Evolutionary conservation across 2,113 vertebrate species (phyloP).

Genomic region (Oophaga pumilio): DNA sequence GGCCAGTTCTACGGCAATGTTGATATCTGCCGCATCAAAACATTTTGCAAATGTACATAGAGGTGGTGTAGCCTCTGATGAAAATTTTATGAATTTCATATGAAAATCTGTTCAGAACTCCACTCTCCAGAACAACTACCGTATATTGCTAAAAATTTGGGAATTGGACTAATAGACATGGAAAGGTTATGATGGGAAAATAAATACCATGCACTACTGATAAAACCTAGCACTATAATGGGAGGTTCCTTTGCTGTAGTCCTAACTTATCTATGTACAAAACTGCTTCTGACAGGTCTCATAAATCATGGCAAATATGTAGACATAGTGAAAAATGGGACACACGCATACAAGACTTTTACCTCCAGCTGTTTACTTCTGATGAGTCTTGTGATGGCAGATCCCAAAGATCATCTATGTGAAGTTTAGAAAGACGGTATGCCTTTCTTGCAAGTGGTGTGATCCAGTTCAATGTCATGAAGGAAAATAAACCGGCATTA

Average conservation of each 20-base stretch:
- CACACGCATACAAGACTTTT: conserved; percentile 54
- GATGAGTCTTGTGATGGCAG: conserved; percentile 79
- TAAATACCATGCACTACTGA: background rate
- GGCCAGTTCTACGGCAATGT: too few relatives aligned
- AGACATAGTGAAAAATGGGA: background rate
- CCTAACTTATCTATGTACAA: background rate
- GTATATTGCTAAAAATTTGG: background rate
- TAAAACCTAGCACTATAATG: background rate
- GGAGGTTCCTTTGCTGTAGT: background rate
- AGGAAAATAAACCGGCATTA: conserved; percentile 81
- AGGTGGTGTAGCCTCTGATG: too few relatives aligned
- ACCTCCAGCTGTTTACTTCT: conserved; percentile 77
- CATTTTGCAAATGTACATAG: too few relatives aligned
- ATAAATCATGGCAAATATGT: background rate
- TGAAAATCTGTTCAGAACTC: too few relatives aligned
- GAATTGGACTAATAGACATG: background rate
- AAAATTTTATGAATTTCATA: too few relatives aligned
- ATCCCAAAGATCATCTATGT: conserved; percentile 75
- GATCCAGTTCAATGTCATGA: conserved; percentile 82
- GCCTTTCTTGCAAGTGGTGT: conserved; percentile 75
- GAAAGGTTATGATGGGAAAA: too few relatives aligned
- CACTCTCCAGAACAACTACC: too few relatives aligned
- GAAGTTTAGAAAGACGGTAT: conserved; percentile 70
- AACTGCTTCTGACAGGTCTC: background rate
- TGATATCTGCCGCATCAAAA: too few relatives aligned